A percentile compares a stretch with the other conserved stretches of the same genome.
Conservation (phyloP, 1,140 invertebrate species). For the Glossosoma conforme region DNA sequence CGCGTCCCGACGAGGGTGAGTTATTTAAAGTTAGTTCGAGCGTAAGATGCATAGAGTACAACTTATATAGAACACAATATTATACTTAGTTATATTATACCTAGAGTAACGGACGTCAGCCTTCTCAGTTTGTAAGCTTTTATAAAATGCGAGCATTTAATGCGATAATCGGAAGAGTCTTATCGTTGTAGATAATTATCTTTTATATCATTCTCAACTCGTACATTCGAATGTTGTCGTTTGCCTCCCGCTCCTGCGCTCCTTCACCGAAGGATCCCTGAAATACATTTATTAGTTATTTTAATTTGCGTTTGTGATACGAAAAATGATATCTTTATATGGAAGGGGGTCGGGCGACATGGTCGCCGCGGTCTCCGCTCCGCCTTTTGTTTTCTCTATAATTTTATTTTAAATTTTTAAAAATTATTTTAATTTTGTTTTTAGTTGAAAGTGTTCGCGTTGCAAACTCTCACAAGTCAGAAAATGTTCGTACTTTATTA, state of each 20-base stretch:
- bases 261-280: too few relatives aligned
- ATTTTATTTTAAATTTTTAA: constrained; percentile 4
- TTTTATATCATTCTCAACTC: too few relatives aligned
- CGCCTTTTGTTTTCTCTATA: background rate
- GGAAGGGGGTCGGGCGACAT: constrained; percentile 12
- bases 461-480: constrained; percentile 15
- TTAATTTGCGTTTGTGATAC: constrained; percentile 15
- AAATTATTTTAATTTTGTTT: constrained; percentile 11
- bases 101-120: too few relatives aligned
- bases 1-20: too few relatives aligned
- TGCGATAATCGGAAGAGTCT: too few relatives aligned
- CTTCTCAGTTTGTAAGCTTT: too few relatives aligned
- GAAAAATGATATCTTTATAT: constrained; percentile 1
- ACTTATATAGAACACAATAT: constrained; percentile 8
- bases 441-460: constrained; percentile 8
- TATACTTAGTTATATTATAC: too few relatives aligned
- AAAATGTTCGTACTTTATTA: constrained; percentile 19
- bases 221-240: too few relatives aligned
- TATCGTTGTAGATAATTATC: too few relatives aligned
- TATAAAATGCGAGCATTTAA: too few relatives aligned
- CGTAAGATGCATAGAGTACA: constrained; percentile 20
- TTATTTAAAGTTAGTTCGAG: constrained; percentile 11
- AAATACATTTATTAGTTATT: too few relatives aligned
- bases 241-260: too few relatives aligned
- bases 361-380: background rate